These are phyloP conservation scores for Linurgus olivaceus DNA, from an alignment of 2,797 vertebrate genomes.

Conservation along the genomic window DNA sequence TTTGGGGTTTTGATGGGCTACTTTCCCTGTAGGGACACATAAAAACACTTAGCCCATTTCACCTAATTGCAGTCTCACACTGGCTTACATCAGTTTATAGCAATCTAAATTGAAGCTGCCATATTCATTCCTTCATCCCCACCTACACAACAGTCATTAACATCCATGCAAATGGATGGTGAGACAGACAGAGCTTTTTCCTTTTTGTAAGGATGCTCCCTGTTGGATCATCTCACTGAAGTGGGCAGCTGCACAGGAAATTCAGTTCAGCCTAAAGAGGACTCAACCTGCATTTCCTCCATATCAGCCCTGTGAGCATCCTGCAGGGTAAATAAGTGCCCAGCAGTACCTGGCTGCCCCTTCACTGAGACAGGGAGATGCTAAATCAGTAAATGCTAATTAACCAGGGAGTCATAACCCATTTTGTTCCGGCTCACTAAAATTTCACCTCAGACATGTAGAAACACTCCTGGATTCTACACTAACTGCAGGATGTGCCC, in stretches of 20 bases:
- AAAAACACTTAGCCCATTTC: slow-evolving; percentile 14
- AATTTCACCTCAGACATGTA: not conserved
- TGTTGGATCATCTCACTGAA: not conserved
- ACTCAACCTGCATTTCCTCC: not conserved
- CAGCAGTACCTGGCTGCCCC: not conserved
- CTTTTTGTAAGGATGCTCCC: not conserved
- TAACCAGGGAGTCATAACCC: not conserved
- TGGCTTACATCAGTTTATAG: not conserved
- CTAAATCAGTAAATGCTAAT: not conserved
- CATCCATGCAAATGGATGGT: not conserved
- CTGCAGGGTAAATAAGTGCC: not conserved
- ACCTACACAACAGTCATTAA: not conserved
- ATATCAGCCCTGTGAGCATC: not conserved
- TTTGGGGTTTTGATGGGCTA: not conserved
- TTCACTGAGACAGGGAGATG: not conserved
- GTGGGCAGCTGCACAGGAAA: not conserved
- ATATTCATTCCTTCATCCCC: not conserved
- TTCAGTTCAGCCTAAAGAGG: not conserved
- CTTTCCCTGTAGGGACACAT: not conserved
- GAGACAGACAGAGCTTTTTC: not conserved
- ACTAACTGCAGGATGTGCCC: not conserved
- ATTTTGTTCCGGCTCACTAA: not conserved
- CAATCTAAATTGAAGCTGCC: not conserved
- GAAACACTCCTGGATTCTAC: not conserved
- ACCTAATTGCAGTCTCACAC: not conserved